Evolutionary conservation across 2,888 invertebrate species (phyloP).

Genomic region (Drosophila kokeensis): DNA sequence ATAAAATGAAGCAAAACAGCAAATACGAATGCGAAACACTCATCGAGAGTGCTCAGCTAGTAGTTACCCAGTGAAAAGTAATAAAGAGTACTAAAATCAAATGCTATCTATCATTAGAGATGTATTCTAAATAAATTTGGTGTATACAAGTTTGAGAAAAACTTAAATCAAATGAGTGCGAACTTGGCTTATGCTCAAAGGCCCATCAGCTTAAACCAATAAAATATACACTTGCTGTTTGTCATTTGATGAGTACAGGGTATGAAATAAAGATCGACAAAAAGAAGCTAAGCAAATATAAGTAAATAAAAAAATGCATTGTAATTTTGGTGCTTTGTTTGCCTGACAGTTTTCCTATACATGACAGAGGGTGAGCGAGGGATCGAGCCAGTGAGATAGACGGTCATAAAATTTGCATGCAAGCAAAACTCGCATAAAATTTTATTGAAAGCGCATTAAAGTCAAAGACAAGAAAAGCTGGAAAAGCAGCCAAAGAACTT

Average conservation of each 20-base stretch:
- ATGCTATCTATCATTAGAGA: not conserved
- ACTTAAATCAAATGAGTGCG: not conserved
- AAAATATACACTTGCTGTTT: not conserved
- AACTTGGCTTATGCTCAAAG: not conserved
- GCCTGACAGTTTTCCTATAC: constrained; percentile 35
- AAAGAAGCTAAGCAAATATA: constrained; percentile 21
- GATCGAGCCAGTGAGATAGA: constrained; percentile 10
- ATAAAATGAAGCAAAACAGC: constrained; percentile 62
- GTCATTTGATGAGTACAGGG: constrained; percentile 2
- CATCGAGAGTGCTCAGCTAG: not conserved
- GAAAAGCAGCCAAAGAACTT: constrained; percentile 62
- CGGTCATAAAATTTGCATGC: constrained; percentile 73
- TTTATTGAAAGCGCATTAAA: constrained; percentile 80
- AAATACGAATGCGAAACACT: constrained; percentile 6
- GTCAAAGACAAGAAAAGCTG: constrained; percentile 74
- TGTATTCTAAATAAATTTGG: not conserved
- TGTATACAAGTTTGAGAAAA: not conserved
- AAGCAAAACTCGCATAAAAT: constrained; percentile 78
- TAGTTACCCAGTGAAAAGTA: constrained; percentile 24
- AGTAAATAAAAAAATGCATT: constrained; percentile 52
- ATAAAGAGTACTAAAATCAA: not conserved
- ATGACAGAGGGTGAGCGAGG: constrained; percentile 6
- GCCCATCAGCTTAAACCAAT: not conserved
- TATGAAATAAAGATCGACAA: constrained; percentile 19
- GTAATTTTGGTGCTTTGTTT: constrained; percentile 47